Base-by-base conservation (phyloP, 2,113 vertebrate genomes). In the Malurus cyaneus region DNA sequence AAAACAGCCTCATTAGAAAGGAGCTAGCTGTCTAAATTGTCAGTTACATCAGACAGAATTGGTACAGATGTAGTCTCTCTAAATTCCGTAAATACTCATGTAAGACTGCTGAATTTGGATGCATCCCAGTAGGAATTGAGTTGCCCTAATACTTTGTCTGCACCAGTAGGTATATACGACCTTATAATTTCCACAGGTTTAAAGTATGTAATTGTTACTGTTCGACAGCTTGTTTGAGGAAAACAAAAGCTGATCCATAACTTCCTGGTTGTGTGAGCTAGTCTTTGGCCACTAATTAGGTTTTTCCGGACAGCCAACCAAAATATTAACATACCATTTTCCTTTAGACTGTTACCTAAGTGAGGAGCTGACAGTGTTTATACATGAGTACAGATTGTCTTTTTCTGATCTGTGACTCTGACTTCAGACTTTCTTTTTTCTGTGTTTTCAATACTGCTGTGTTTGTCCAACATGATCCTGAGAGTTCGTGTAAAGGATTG, bases 1-100 rank as follows among this genome's bases (percentile, higher is more conserved):
- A 93, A 96, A 94, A 34, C 71, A 94, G 69, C 66, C 20, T 8
- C 64, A 50, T 76, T 86, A 92, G 71, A 91, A 94, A 93, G 93
- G 60, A 93, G 36, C 83, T 64, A 46, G 54, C 57, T 90, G 81
- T 92, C 56, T 92, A 71, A 84, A 92, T 92, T 80, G 34, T 86
- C 74, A 89, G 9, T 73, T 83, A 94, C 92, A 82, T 94, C 46
- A 64, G 92, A 95, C 83, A 59, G 87, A 96, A 89, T 80, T 65
- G 41, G 56, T 80, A 44, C 4, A 31, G 80, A 84, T 93, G 93
- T 92, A 62, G 85, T 70, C 76, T 94, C 32, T 84, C 80, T 81
- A 32, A 36, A 66, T 62, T 86, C 73, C 54, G 26, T 70, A 83
- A 96, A 89, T 82, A 73, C 47, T 82, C 50, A 12, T 44, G 31